Base-by-base conservation (phyloP, 2,888 invertebrate genomes). In the Rhyacophila evoluta region DNA sequence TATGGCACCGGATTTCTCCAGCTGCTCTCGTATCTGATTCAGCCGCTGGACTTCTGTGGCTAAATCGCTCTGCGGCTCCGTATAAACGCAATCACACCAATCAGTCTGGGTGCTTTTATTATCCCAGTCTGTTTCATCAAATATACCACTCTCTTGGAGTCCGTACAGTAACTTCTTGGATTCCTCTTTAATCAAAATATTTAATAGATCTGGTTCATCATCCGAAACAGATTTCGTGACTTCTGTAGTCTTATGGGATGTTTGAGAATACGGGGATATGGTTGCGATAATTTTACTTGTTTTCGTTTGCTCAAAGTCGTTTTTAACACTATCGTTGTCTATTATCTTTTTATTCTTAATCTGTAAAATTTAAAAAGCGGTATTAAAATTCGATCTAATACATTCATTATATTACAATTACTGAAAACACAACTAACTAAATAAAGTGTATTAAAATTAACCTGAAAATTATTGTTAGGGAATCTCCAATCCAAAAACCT, bases 101-200 rank as follows among this genome's bases (percentile, higher is more conserved):
- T 92, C 92, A 74, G 91, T 92, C 85, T 92, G 91, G 80, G 91
- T 91, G 81, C 87, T 84, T 81, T 86, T 88, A 55, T 86, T 86
- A 81, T 89, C 89, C 78, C 88, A 88, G 83, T 90, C 90, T 33
- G 88, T 90, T 69, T 89, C 92, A 84, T 93, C 94, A 84, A 94
- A 94, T 83, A 94, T 94, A 28, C 94, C 94, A 84, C 94, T 94
- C 84, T 94, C 94, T 84, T 94, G 94, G 29, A 94, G 87, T 84
- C 92, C 88, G 84, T 88, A 91, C 82, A 85, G 89, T 83, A 89
- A 91, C 86, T 87, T 91, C 85, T 86, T 88, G 10, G 82, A 79
- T 79, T 89, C 89, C 81, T 89, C 88, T 79, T 85, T 86, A 82
- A 88, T 87, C 78, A 89, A 86, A 83, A 88, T 89, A 82, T 89